phyloP scores from a whole-genome alignment of 37 sponge, comb jelly and placozoan species.

The Beroe ovata region DNA sequence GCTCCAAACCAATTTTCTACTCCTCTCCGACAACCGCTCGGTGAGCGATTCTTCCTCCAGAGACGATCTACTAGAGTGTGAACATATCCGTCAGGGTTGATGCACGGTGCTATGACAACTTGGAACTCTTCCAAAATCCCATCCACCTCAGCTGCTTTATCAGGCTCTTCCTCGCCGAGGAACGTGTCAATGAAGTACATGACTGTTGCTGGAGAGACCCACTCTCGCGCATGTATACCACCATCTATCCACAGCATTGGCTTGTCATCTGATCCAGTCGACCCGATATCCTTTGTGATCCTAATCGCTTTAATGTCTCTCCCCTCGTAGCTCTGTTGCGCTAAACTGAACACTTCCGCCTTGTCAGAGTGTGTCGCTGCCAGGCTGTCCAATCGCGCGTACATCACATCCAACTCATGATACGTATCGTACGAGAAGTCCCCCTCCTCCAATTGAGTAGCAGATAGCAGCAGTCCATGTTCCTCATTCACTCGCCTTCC shows the following conservation, averaged over 20 bases:
- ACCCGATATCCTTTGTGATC: not conserved
- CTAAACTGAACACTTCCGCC: not conserved
- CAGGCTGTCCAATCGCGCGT: not conserved
- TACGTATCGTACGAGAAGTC: conserved; percentile 24
- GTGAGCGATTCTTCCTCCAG: conserved; percentile 52
- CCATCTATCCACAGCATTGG: conserved; percentile 64
- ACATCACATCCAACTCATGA: not conserved
- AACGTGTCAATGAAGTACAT: conserved; percentile 50
- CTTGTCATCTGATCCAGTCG: not conserved
- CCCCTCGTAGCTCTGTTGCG: conserved; percentile 14
- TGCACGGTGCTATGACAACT: conserved; percentile 38
- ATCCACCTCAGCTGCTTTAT: not conserved
- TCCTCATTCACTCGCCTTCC: not conserved
- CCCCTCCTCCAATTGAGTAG: not conserved
- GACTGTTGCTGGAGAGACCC: conserved; percentile 60
- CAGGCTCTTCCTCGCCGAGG: conserved; percentile 15
- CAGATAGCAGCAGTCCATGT: not conserved
- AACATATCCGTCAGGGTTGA: conserved; percentile 67
- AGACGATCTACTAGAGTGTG: not conserved
- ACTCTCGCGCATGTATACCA: conserved; percentile 65
- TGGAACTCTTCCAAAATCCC: conserved; percentile 14
- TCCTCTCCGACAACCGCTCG: not conserved
- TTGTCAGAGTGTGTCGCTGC: not conserved
- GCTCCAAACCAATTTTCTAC: conserved; percentile 14
- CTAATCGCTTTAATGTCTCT: conserved; percentile 19